phyloP scores from a whole-genome alignment of 2,888 invertebrate species.

The Chrysina gloriosa region DNA sequence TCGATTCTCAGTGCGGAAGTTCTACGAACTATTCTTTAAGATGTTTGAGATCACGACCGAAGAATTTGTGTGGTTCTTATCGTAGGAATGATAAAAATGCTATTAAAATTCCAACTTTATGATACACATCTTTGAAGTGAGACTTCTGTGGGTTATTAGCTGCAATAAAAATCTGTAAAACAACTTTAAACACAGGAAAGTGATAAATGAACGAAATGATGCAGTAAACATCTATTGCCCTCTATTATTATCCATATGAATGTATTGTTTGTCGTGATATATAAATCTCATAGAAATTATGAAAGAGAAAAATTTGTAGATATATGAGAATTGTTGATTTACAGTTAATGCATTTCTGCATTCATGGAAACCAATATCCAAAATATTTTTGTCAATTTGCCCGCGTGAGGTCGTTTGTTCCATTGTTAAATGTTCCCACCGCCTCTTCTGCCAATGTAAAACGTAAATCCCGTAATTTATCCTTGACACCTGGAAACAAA shows the following conservation, averaged over 20 bases:
- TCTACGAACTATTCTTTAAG: neutral
- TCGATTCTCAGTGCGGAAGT: no score
- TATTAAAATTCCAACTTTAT: conserved; percentile 5
- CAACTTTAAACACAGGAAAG: neutral
- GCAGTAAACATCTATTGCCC: neutral
- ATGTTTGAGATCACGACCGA: neutral
- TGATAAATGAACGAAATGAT: neutral
- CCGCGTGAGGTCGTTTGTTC: no score
- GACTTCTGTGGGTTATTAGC: conserved; percentile 13
- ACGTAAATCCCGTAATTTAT: no score
- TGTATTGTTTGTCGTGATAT: neutral
- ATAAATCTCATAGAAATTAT: no score
- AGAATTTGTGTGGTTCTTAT: neutral
- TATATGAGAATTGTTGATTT: no score
- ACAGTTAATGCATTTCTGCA: no score
- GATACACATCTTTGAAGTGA: neutral
- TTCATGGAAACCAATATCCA: no score
- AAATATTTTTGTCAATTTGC: no score
- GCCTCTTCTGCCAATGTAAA: no score
- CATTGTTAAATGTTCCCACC: no score
- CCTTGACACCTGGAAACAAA: no score
- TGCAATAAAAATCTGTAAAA: conserved; percentile 12
- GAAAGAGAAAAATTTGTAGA: no score
- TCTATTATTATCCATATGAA: neutral
- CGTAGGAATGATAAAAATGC: neutral